Conservation (phyloP, 2,888 invertebrate genomes). For the Cataglyphis rosenhaueri region DNA sequence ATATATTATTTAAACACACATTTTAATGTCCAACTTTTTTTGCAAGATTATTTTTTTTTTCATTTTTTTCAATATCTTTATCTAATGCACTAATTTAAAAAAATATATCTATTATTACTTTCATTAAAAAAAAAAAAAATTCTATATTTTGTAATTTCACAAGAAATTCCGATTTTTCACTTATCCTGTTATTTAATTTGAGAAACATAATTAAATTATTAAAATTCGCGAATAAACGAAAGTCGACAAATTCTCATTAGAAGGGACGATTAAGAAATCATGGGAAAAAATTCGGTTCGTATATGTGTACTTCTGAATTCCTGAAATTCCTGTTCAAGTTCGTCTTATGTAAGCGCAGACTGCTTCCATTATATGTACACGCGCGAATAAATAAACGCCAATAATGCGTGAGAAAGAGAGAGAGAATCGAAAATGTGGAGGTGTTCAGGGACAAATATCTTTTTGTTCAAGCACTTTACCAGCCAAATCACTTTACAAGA, state of each 20-base stretch:
- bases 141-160: constrained; percentile 10
- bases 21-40: constrained; percentile 2
- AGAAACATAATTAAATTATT: not conserved
- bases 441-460: not conserved
- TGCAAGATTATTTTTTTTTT: not conserved
- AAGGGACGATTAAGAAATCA: not conserved
- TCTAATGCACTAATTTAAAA: not conserved
- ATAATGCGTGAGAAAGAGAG: not conserved
- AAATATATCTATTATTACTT: not conserved
- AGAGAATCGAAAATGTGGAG: constrained; percentile 18
- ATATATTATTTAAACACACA: not conserved
- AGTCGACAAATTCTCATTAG: not conserved
- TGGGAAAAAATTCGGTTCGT: not conserved
- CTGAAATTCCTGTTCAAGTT: constrained; percentile 40
- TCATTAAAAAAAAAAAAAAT: not conserved
- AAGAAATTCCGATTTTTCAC: not conserved
- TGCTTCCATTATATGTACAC: constrained; percentile 17
- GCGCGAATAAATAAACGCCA: constrained; percentile 20
- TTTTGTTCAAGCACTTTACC: not conserved
- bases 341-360: constrained; percentile 51
- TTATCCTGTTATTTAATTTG: not conserved
- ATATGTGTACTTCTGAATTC: constrained; percentile 2
- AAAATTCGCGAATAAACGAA: not conserved
- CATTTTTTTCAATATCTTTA: not conserved
- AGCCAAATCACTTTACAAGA: not conserved